Evolutionary conservation across 2,888 invertebrate genomes (phyloP).

Genomic region (Tipula lateralis): DNA sequence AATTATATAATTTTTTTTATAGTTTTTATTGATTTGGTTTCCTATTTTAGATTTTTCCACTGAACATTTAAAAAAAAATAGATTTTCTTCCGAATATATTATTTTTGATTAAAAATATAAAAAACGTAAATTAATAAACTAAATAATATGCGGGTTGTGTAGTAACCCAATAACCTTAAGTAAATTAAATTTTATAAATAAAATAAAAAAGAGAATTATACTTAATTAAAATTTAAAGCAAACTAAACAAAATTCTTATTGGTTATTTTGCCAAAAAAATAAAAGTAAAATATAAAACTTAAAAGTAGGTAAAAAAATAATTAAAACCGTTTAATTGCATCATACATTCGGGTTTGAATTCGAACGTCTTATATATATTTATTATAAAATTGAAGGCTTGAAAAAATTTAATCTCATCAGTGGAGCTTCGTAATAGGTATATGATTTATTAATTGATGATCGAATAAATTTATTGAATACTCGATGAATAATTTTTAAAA

Average conservation of each 20-base stretch:
- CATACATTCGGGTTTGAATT: neutral
- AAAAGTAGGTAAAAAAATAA: neutral
- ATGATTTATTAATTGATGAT: neutral
- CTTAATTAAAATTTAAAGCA: neutral
- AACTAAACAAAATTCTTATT: neutral
- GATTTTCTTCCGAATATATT: neutral
- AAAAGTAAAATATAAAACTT: neutral
- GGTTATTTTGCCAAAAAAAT: neutral
- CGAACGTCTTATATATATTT: neutral
- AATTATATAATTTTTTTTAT: neutral
- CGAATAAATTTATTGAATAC: neutral
- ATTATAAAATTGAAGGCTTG: no score
- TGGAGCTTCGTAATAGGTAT: neutral
- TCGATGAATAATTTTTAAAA: neutral
- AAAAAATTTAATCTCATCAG: no score
- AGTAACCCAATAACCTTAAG: slow-evolving; percentile 11
- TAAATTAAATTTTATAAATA: slow-evolving; percentile 11
- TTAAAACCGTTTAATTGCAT: neutral
- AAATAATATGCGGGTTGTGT: neutral
- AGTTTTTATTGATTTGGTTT: neutral
- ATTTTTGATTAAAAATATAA: neutral
- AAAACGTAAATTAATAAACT: neutral
- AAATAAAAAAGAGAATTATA: neutral
- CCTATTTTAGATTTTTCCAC: neutral
- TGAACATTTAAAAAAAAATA: neutral